A percentile compares a stretch with the other conserved stretches of the same genome.
phyloP scores from a whole-genome alignment of 2,888 invertebrate species.

The Erannis defoliaria region DNA sequence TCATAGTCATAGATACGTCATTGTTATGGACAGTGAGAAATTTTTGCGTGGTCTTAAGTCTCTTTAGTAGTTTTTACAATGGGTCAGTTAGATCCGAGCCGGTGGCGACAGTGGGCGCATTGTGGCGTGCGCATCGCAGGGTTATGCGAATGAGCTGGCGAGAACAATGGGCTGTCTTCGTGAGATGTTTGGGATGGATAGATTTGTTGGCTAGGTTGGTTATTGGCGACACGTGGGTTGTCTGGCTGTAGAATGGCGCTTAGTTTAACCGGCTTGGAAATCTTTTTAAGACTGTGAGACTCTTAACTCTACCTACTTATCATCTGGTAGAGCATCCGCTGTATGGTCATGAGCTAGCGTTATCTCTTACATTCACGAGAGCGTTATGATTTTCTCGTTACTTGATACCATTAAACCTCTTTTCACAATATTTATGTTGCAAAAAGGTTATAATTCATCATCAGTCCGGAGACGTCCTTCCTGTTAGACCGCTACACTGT shows the following conservation, averaged over 20 bases:
- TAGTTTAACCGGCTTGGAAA: conserved; percentile 3
- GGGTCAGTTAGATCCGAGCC: conserved; percentile 75
- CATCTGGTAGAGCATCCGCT: too few relatives aligned
- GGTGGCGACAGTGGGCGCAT: conserved; percentile 64
- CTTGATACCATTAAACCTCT: too few relatives aligned
- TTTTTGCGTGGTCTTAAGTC: conserved; percentile 62
- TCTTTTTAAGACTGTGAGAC: too few relatives aligned
- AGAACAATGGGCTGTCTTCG: conserved; percentile 61
- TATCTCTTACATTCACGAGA: too few relatives aligned
- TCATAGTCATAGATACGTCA: conserved; percentile 58
- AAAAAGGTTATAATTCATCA: too few relatives aligned
- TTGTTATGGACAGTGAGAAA: conserved; percentile 83
- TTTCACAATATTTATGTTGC: too few relatives aligned
- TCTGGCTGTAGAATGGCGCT: conserved; percentile 7
- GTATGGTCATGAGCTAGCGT: too few relatives aligned
- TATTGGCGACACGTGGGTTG: conserved; percentile 45
- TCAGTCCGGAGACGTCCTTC: too few relatives aligned
- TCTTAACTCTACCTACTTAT: too few relatives aligned
- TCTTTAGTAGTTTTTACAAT: conserved; percentile 55
- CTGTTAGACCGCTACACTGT: too few relatives aligned
- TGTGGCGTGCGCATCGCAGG: conserved; percentile 71
- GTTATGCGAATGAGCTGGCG: conserved; percentile 76
- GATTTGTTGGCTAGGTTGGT: conserved; percentile 44
- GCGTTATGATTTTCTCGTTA: too few relatives aligned
- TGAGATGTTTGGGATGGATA: conserved; percentile 58